Conservation (phyloP, 2,113 vertebrate genomes). For the Otis tarda region DNA sequence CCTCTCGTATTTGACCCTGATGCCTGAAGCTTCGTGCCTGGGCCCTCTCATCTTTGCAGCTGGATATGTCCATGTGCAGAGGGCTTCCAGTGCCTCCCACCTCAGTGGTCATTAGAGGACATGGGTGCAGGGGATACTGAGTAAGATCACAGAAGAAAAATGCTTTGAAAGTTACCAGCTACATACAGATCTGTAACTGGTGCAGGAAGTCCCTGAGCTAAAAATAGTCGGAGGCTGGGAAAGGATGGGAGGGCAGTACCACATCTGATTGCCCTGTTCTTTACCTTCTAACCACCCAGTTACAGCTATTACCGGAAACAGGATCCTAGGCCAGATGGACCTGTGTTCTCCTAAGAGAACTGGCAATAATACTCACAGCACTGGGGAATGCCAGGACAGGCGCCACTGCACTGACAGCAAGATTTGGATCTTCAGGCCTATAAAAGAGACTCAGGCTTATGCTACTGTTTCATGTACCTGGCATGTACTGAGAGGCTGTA, state of each 20-base stretch:
- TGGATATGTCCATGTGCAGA: neutral
- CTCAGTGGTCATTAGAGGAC: neutral
- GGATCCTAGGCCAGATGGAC: neutral
- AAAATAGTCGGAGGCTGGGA: neutral
- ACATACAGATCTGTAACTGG: neutral
- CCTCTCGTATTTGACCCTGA: neutral
- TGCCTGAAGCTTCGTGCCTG: neutral
- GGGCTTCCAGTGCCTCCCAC: neutral
- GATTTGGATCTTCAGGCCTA: constrained; percentile 62
- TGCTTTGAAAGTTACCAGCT: neutral
- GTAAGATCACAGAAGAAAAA: neutral
- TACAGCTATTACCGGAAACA: neutral
- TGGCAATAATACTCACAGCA: constrained; percentile 64
- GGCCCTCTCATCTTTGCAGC: neutral
- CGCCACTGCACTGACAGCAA: constrained; percentile 53
- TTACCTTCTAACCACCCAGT: neutral
- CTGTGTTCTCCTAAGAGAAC: neutral
- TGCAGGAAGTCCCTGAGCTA: neutral
- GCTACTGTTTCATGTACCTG: neutral
- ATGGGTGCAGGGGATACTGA: neutral
- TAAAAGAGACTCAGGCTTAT: neutral
- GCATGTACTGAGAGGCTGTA: accelerated
- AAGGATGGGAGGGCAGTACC: neutral
- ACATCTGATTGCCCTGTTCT: neutral
- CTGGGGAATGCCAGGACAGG: constrained; percentile 67